Conservation (phyloP, 2,888 invertebrate species). For the Catocala nupta region DNA sequence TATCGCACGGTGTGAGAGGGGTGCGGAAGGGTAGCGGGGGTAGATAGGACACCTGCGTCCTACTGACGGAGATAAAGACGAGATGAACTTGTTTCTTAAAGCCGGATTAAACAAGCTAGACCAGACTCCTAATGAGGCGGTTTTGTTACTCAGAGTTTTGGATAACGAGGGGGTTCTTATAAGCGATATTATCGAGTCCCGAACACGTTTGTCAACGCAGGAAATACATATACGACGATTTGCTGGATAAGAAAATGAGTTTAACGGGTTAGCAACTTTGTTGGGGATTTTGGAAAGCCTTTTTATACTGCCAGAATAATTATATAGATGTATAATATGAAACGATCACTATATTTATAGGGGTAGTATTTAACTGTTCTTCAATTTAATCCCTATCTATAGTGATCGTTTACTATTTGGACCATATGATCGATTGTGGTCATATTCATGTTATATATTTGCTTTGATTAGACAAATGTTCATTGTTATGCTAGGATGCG, state of each 20-base stretch:
- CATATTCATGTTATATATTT: no score
- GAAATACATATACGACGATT: slow-evolving; percentile 1
- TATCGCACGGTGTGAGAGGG: slow-evolving; percentile 62
- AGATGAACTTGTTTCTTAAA: slow-evolving; percentile 75
- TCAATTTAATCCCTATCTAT: no score
- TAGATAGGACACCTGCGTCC: slow-evolving; percentile 73
- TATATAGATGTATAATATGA: no score
- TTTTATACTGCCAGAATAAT: no score
- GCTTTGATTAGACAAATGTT: no score
- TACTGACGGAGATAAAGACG: slow-evolving; percentile 70
- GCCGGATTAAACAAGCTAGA: slow-evolving; percentile 69
- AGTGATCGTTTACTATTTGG: no score
- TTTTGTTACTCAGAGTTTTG: slow-evolving; percentile 60
- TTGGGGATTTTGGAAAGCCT: no score
- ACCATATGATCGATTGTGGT: no score
- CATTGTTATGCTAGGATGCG: no score
- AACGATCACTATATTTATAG: no score
- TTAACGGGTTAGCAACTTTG: slow-evolving; percentile 4
- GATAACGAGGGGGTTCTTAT: slow-evolving; percentile 50
- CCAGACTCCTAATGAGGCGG: slow-evolving; percentile 74
- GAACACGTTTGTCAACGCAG: slow-evolving; percentile 1
- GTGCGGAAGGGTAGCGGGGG: slow-evolving; percentile 35
- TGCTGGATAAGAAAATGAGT: background rate
- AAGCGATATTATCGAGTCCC: slow-evolving; percentile 29
- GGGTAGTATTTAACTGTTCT: no score